These are phyloP conservation scores for Malurus cyaneus DNA, from an alignment of 2,113 vertebrate genomes.

Conservation along the genomic window DNA sequence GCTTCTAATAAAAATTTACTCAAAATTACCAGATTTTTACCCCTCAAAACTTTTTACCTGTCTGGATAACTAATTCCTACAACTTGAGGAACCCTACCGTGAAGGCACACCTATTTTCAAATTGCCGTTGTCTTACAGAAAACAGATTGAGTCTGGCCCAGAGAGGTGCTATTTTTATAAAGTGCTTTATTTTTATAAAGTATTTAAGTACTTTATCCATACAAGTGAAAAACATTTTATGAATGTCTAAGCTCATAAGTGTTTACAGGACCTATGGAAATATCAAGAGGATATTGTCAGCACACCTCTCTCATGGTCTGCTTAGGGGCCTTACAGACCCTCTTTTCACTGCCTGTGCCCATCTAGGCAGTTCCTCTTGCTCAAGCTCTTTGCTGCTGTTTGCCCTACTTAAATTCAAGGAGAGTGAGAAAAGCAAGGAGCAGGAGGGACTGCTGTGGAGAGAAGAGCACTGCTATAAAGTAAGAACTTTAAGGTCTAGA, in stretches of 20 bases:
- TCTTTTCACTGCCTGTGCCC: background rate
- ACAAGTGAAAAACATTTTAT: background rate
- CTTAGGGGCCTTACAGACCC: background rate
- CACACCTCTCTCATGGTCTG: background rate
- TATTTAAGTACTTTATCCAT: background rate
- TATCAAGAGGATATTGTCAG: background rate
- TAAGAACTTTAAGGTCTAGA: background rate
- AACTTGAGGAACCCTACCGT: background rate
- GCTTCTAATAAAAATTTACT: background rate
- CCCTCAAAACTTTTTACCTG: background rate
- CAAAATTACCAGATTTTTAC: background rate
- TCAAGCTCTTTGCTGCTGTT: background rate
- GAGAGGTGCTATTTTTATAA: background rate
- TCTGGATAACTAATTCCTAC: background rate
- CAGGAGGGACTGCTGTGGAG: background rate
- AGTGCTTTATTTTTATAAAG: too few relatives aligned
- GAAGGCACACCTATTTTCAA: background rate
- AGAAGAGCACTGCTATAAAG: background rate
- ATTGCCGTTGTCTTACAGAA: background rate
- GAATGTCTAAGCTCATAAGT: background rate
- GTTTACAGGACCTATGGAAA: background rate
- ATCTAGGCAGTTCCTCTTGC: background rate
- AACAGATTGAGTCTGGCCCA: background rate
- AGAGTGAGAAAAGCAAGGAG: background rate
- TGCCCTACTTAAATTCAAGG: background rate